Conservation (phyloP, 2,888 invertebrate species). For the Scaptomyza reducta region DNA sequence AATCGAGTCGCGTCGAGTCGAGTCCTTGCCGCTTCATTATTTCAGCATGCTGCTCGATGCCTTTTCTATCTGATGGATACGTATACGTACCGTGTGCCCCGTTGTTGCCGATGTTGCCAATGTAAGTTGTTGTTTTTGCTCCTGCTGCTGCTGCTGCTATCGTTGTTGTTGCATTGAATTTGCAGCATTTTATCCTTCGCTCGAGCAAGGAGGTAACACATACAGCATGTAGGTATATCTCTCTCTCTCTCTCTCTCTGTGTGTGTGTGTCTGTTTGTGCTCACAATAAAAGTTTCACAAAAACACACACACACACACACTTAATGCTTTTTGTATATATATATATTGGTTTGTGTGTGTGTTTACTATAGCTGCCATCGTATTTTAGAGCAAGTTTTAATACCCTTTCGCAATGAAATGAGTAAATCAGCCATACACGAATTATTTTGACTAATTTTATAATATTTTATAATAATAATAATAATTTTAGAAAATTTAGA, state of each 20-base stretch:
- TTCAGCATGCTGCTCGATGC: conserved; percentile 80
- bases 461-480: not conserved
- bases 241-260: conserved; percentile 48
- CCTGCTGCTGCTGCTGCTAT: conserved; percentile 25
- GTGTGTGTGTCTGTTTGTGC: conserved; percentile 66
- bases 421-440: conserved; percentile 18
- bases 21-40: conserved; percentile 81
- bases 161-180: conserved; percentile 72
- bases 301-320: conserved; percentile 55
- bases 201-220: conserved; percentile 57
- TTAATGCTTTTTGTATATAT: conserved; percentile 61
- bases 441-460: conserved; percentile 8
- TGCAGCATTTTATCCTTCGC: conserved; percentile 79
- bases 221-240: conserved; percentile 34
- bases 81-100: conserved; percentile 76
- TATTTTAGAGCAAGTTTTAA: conserved; percentile 76
- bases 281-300: conserved; percentile 75
- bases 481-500: not conserved
- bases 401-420: conserved; percentile 56
- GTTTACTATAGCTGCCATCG: conserved; percentile 62
- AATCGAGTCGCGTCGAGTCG: conserved; percentile 45
- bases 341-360: conserved; percentile 28
- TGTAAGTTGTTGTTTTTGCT: conserved; percentile 35
- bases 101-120: conserved; percentile 29
- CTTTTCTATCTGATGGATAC: conserved; percentile 80